Base-by-base conservation (phyloP, 64 coral and sea anemone species). In the Dendronephthya gigantea region DNA sequence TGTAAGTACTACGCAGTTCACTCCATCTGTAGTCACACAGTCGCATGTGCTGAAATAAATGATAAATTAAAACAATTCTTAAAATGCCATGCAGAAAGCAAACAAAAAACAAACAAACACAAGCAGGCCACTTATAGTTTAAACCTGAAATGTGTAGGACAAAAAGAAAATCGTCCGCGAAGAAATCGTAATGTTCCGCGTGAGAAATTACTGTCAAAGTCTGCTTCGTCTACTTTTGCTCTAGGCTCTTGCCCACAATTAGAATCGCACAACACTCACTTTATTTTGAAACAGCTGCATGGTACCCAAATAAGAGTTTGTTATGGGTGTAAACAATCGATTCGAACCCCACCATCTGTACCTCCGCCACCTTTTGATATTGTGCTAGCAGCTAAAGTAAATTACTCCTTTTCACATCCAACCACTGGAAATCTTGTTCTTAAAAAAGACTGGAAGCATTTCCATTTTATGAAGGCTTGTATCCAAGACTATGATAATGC, bases 401-500 rank as follows among this genome's bases (percentile, higher is more conserved):
- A 14, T 23, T 86, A 90, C 32, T 90, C 89, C 12, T 90, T 90
- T 49, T 59, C 59, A 32, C 89, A 90, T 31, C 83, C 83, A 10
- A 90, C 14, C 25, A 90, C 89, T 12, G 89, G 89, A 12, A 39
- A 23, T 25, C 48, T 89, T 33, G 83, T 81, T 48, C 14, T 90
- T 55, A 90, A 90, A 82, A 90, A 59, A 39, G 89, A 90, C 30
- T 86, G 89, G 83, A 90, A 90, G 36, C 89, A 90, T 85, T 90
- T 90, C 83, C 83, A 86, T 76, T 79, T 85, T 29, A 90, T 72
- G 36, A 9, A 47, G 47, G 22, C 83, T 5, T 90, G 89, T 52
- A 82, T 90, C 17, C 16, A 50, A 15, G 9, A 45, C 19, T 70
- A 43, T 25, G 83, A 79, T 28, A 28, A 65, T 31, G 88, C 40